A percentile compares a stretch with the other conserved stretches of the same genome.
Conservation (phyloP, 2,888 invertebrate genomes). For the Xestia rhomboidea region DNA sequence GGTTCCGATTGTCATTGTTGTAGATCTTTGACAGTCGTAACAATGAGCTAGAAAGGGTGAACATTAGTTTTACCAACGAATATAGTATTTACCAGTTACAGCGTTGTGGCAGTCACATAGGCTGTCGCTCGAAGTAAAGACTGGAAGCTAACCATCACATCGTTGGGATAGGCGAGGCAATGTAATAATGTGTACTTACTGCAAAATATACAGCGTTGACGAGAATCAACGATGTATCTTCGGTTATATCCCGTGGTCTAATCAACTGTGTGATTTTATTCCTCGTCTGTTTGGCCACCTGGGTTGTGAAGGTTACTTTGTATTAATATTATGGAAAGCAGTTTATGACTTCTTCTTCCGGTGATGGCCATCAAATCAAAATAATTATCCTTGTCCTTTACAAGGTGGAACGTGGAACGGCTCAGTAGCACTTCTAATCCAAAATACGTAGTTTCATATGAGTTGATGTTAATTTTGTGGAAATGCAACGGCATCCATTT, state of each 20-base stretch:
- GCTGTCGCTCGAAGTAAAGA: neutral
- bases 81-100: neutral
- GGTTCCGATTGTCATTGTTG: neutral
- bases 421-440: no score
- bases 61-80: neutral
- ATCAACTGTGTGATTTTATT: conserved; percentile 94
- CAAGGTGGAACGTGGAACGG: no score
- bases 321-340: neutral
- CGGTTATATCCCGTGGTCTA: conserved; percentile 84
- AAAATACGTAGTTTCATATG: no score
- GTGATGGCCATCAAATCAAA: neutral
- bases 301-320: conserved; percentile 23
- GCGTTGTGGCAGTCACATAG: neutral
- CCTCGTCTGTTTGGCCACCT: conserved; percentile 92
- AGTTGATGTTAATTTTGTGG: no score
- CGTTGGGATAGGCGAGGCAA: neutral
- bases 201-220: conserved; percentile 96
- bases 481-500: no score
- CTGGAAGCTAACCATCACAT: neutral
- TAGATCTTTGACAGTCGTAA: neutral
- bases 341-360: neutral
- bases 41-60: neutral
- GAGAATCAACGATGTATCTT: conserved; percentile 91
- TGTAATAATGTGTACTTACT: conserved; percentile 72
- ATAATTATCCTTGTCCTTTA: neutral